Evolutionary conservation across 2,113 vertebrate genomes (phyloP).

Genomic region (Centrocercus urophasianus): DNA sequence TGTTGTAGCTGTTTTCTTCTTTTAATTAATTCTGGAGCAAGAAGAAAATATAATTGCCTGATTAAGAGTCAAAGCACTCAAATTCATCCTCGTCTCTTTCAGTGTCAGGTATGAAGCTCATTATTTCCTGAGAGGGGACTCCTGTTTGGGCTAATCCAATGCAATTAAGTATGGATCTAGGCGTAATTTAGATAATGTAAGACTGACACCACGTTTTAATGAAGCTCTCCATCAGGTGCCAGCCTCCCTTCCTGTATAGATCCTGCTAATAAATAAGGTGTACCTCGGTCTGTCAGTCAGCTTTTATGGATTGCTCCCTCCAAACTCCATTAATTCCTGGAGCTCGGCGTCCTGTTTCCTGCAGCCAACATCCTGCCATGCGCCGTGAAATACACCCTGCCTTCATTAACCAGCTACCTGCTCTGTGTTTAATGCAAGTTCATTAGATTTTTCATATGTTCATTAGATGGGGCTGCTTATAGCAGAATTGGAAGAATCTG

Average conservation of each 20-base stretch:
- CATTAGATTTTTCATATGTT: neutral
- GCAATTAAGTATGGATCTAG: slow-evolving; percentile 21
- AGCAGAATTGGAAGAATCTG: neutral
- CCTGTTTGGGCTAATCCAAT: slow-evolving; percentile 22
- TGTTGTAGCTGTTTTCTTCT: neutral
- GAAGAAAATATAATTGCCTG: slow-evolving; percentile 3
- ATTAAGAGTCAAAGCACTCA: neutral
- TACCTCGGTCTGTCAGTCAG: neutral
- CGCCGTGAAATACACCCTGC: neutral
- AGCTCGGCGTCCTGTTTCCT: neutral
- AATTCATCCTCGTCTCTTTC: neutral
- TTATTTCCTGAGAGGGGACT: slow-evolving; percentile 29
- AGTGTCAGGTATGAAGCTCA: slow-evolving; percentile 4
- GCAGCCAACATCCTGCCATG: neutral
- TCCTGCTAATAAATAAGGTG: slow-evolving; percentile 9
- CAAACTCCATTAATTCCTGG: neutral
- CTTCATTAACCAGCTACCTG: neutral
- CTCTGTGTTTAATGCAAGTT: neutral
- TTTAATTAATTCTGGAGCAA: neutral
- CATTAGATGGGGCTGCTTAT: neutral
- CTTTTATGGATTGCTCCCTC: neutral
- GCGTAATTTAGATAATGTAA: slow-evolving; percentile 19
- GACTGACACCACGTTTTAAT: slow-evolving; percentile 20
- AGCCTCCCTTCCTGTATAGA: neutral
- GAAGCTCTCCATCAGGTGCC: slow-evolving; percentile 11